These are phyloP conservation scores for Odobenus rosmarus DNA, from an alignment of 2,113 vertebrate genomes.

Conservation along the genomic window DNA sequence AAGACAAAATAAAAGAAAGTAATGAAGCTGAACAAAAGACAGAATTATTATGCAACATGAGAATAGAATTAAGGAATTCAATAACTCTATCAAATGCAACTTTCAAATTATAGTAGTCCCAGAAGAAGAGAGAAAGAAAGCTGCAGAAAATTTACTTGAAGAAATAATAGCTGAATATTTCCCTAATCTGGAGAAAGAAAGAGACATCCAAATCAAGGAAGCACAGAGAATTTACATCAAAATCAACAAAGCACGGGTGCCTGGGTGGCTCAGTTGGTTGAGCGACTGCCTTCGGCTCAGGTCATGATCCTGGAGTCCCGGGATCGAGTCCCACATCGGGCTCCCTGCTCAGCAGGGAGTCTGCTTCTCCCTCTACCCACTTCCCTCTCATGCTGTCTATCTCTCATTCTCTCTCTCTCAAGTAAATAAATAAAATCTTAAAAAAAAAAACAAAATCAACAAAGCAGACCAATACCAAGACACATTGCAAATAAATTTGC, in stretches of 20 bases:
- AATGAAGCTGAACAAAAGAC: not conserved
- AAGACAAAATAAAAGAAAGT: not conserved
- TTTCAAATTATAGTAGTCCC: not conserved
- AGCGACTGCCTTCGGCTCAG: too few relatives aligned
- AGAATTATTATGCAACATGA: not conserved
- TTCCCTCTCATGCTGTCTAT: too few relatives aligned
- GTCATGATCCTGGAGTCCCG: too few relatives aligned
- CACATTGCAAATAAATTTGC: not conserved
- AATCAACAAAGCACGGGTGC: not conserved
- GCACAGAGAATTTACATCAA: not conserved
- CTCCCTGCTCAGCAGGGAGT: too few relatives aligned
- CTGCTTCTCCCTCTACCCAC: too few relatives aligned
- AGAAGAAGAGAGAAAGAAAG: not conserved
- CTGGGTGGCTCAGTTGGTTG: too few relatives aligned
- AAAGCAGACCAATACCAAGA: not conserved
- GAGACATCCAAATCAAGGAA: not conserved
- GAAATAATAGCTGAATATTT: not conserved
- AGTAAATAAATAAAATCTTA: too few relatives aligned
- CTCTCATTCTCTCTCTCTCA: too few relatives aligned
- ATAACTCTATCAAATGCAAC: not conserved
- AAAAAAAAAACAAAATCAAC: too few relatives aligned
- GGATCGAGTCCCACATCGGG: too few relatives aligned
- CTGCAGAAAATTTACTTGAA: not conserved
- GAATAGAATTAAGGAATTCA: not conserved
- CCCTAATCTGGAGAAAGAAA: not conserved